Base-by-base conservation (phyloP, 2,888 invertebrate genomes). In the Phoronis australis region DNA sequence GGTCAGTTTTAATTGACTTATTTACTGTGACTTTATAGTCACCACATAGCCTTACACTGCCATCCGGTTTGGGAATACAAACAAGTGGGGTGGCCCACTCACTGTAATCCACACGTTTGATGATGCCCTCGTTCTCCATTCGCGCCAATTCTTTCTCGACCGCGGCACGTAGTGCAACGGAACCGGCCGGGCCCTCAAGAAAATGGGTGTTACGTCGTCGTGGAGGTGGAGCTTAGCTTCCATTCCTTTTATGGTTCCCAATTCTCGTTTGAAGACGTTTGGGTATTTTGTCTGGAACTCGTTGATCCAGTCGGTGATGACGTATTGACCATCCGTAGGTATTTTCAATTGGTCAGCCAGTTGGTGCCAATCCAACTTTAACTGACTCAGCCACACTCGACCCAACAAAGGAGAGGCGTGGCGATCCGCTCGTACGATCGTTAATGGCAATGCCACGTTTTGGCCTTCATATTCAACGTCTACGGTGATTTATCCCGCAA, bases 1-100 rank as follows among this genome's bases (percentile, higher is more conserved):
- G 27, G 12, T 57, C 46, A 4, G 38, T 24, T 9, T 25, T 21
- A 3, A 51, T 22, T 4, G 23, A 41, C 23, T 20, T 46, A 22
- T 57, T 59, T 4, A 59, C 42, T 5, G 55, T 53, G 6, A 39
- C 23, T 21, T 48, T 56, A 31, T 56, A 59, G 35, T 59, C 59
- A 0, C 55, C 55, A 21, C 57, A 57, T 4, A 60, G 45, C 9
- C 53, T 27, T 5, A 60, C 48, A 9, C 21, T 40, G 2, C 51
- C 43, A 22, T 52, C 27, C 2, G 54, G 42, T 47, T 56, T 57
- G 15, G 47, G 23, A 1, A 53, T 52, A n/a, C 52, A 55, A 1
- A 57, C 48, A 20, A 57, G 47, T 1, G 57, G 57, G 1, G 53
- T 44, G 1, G 53, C 59, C 55, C 50, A 60, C 23, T 57, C 57